Evolutionary conservation across 2,888 invertebrate genomes (phyloP), one percentile per base, ranked within the genome.

Genomic region (Atethmia centrago): DNA sequence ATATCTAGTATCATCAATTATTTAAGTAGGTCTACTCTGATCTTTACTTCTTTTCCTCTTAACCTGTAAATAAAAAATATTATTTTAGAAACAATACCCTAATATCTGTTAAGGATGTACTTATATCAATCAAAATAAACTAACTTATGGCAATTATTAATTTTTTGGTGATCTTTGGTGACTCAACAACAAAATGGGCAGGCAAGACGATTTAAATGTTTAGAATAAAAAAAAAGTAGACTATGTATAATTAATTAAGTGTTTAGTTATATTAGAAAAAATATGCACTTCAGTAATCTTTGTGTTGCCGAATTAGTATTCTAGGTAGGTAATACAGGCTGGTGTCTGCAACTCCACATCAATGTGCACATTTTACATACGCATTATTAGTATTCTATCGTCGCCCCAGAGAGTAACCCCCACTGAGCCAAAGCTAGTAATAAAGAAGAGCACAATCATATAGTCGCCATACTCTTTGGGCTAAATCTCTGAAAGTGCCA

Each of bases 31-130:
- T 75, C 58, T 45, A 31, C 72, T 55, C 28, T 12, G 14, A 4
- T n/a, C 1, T 3, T 70, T 53, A 78, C 19, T 75, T 47, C 69
- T 97, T 96, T 77, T 66, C 97, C 97, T 86, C 97, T 97, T 28
- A 25, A 9, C 1, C 97, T 97, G 94, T 75, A 97, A 97, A 79
- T 84, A 89, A 87, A 81, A 84, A 63, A 12, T 7, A 10, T 25
- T 19, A 55, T 40, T n/a, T 53, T 28, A 53, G 9, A 42, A 61
- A 25, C 16, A 47, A 47, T 28, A 63, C 21, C 28, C 45, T 21
- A 7, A 2, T n/a, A 2, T 25, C 19, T 19, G 10, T 19, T 19
- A 25, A 1, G 19, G n/a, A n/a, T n/a, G n/a, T n/a, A n/a, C n/a
- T n/a, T 62, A 19, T 28, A 42, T 2, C 12, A 42, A 62, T 62